These are phyloP conservation scores for Meteorus colon DNA, from an alignment of 2,888 invertebrate genomes.

Conservation along the genomic window DNA sequence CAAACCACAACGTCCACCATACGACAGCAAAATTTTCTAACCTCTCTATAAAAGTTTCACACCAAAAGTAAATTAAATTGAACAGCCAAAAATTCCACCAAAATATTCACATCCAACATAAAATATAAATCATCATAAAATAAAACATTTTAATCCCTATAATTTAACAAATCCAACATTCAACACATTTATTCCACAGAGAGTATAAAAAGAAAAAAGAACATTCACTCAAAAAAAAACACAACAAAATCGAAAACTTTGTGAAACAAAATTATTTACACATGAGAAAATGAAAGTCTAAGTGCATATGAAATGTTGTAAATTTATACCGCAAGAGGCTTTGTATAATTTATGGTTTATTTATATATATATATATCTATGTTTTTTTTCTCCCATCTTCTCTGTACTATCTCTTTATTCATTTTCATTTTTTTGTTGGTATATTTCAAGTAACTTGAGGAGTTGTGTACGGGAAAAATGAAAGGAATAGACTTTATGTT, in stretches of 20 bases:
- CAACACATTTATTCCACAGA: too few species aligned
- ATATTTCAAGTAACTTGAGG: constrained; percentile 19
- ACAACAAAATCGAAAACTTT: background rate
- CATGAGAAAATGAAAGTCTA: background rate
- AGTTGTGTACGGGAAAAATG: constrained; percentile 26
- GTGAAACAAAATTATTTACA: background rate
- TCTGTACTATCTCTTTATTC: too few species aligned
- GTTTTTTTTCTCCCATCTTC: background rate
- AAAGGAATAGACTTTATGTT: background rate
- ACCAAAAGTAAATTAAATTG: too few species aligned
- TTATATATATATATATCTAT: background rate
- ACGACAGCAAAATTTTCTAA: background rate
- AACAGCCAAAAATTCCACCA: too few species aligned
- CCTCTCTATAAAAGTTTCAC: too few species aligned
- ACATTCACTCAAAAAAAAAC: background rate
- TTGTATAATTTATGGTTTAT: constrained; percentile 7
- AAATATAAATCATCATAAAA: background rate
- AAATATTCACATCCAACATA: too few species aligned
- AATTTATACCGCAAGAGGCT: background rate
- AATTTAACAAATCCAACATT: background rate
- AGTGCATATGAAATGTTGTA: background rate
- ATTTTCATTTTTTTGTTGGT: background rate
- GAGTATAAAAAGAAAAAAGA: background rate
- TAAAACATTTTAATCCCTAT: background rate
- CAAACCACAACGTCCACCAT: constrained; percentile 12